Evolutionary conservation across 1,140 invertebrate genomes (phyloP).

Genomic region (Muscidifurax raptorellus): DNA sequence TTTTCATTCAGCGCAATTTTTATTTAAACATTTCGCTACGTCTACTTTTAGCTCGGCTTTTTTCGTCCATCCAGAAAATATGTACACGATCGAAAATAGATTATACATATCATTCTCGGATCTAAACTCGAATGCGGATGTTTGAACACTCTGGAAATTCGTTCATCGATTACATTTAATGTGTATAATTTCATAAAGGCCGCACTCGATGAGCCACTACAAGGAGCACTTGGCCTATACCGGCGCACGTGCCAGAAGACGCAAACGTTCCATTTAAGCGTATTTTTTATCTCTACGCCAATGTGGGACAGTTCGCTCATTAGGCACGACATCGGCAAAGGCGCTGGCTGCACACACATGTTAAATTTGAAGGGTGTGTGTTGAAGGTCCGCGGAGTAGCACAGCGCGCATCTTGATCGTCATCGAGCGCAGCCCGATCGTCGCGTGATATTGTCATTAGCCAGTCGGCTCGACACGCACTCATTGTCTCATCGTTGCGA

Average conservation of each 20-base stretch:
- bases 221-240: no score
- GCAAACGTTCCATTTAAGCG: background rate
- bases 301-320: slow-evolving; percentile 65
- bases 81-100: no score
- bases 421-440: slow-evolving; percentile 64
- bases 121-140: no score
- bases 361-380: slow-evolving; percentile 33
- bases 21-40: slow-evolving; percentile 5
- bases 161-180: no score
- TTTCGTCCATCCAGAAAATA: no score
- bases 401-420: slow-evolving; percentile 66
- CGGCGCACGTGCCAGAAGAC: no score
- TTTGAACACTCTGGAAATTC: no score
- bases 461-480: slow-evolving; percentile 52
- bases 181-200: no score
- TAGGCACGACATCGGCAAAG: slow-evolving; percentile 63
- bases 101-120: no score
- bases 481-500: background rate
- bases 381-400: slow-evolving; percentile 52
- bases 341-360: slow-evolving; percentile 41
- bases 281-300: slow-evolving; percentile 58
- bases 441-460: slow-evolving; percentile 70
- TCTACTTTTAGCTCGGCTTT: background rate
- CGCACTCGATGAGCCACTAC: no score
- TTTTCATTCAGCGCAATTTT: slow-evolving; percentile 32